Evolutionary conservation across 2,797 vertebrate genomes (phyloP), one percentile per base, ranked within the genome.

Genomic region (Enteromius treurensis): DNA sequence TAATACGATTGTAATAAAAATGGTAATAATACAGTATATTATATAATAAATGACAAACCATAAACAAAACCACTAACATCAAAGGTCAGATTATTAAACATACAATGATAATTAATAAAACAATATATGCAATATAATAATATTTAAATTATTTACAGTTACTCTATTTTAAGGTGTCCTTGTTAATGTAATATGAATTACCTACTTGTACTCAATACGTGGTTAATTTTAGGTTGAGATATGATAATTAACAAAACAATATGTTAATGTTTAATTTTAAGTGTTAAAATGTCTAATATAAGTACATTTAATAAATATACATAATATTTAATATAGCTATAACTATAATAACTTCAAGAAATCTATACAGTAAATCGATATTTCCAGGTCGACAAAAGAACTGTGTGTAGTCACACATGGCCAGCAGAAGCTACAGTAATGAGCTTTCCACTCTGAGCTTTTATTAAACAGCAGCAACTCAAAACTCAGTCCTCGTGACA

Each of bases 401-500:
- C 8, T 4, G 69, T 49, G 69, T 49, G 45, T 49, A 32, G 26
- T 19, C 17, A 49, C 0, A 23, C 19, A 49, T 15, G 4, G 15
- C 23, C 17, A 65, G 23, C 13, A 51, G 26, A 10, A 51, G 47
- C 29, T 32, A 62, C 32, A 67, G 64, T 19, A 77, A 42, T 32
- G 67, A 40, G 29, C 58, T 32, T n/a, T 29, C 21, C 68, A 21
- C 51, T 45, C 34, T 42, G 23, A 64, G 19, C 17, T 32, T 71
- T 53, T 69, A 34, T 53, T 51, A 11, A 55, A 70, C 11, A 83
- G 60, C 26, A 40, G 74, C 40, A 32, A 75, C 69, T 71, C 74
- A 81, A 88, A 68, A 71, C 70, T 68, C 42, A 49, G 34, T 73
- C 73, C 58, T 75, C 13, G 34, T 75, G n/a, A 77, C 65, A 51